phyloP scores from a whole-genome alignment of 2,113 vertebrate species.

The Rhea americana region DNA sequence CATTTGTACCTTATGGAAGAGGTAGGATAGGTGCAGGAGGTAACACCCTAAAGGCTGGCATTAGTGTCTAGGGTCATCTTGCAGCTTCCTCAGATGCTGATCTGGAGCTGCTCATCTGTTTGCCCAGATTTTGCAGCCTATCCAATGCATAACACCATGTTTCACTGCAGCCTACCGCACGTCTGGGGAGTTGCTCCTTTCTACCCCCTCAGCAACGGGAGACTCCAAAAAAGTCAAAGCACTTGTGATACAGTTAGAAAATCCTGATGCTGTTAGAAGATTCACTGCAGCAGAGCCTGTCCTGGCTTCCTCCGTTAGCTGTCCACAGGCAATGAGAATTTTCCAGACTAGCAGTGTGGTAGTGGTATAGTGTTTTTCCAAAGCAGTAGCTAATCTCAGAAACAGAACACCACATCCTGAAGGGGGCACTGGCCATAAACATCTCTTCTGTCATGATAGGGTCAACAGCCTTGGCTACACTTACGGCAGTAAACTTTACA shows the following conservation, averaged over 20 bases:
- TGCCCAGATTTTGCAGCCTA: not conserved
- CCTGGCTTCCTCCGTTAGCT: not conserved
- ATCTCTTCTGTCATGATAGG: not conserved
- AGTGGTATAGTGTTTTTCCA: not conserved
- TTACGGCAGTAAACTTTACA: not conserved
- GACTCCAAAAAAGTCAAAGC: not conserved
- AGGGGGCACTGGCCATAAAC: not conserved
- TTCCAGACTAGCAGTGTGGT: not conserved
- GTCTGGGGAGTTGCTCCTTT: not conserved
- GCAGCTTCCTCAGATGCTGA: not conserved
- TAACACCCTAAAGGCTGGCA: not conserved
- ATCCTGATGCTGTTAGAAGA: not conserved
- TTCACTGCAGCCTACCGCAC: not conserved
- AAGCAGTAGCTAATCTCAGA: not conserved
- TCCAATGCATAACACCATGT: not conserved
- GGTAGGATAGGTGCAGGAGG: not conserved
- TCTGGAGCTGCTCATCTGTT: not conserved
- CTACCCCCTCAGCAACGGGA: not conserved
- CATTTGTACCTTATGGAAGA: not conserved
- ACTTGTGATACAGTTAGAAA: not conserved
- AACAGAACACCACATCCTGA: not conserved
- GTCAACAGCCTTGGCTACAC: not conserved
- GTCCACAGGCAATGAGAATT: not conserved
- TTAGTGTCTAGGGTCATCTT: not conserved
- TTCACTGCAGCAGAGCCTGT: not conserved